Conservation (phyloP, 1,140 invertebrate genomes). For the Panonychus citri region DNA sequence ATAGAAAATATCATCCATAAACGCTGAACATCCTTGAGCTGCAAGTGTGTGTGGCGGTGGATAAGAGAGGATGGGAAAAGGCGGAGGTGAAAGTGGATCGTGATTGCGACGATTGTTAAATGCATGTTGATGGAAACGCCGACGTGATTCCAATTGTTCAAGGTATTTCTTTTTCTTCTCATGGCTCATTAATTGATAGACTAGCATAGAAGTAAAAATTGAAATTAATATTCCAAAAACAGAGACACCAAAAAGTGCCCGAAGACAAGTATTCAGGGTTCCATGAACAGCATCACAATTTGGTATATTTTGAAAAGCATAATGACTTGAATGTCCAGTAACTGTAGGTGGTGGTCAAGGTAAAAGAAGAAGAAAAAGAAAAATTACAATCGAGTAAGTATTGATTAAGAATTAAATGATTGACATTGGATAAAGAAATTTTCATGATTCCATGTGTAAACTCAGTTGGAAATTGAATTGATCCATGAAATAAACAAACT, state of each 20-base stretch:
- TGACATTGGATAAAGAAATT: no score
- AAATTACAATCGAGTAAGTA: no score
- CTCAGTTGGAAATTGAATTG: no score
- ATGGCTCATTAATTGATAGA: slow-evolving; percentile 59
- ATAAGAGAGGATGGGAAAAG: background rate
- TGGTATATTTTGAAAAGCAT: slow-evolving; percentile 50
- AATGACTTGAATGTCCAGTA: background rate
- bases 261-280: slow-evolving; percentile 53
- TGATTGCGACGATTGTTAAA: background rate
- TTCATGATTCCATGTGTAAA: no score
- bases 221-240: slow-evolving; percentile 66
- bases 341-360: background rate
- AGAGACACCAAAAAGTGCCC: slow-evolving; percentile 63
- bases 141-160: slow-evolving; percentile 1
- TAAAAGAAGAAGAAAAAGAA: background rate
- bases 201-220: slow-evolving; percentile 71
- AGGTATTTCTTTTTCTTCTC: slow-evolving; percentile 82
- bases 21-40: background rate
- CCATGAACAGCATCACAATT: slow-evolving; percentile 68
- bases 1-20: background rate
- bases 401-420: no score
- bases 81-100: background rate
- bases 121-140: slow-evolving; percentile 9
- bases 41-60: background rate
- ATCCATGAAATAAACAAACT: no score